These are phyloP conservation scores for Archaeoteleia sp. DNA, from an alignment of 2,888 invertebrate genomes.

Conservation along the genomic window DNA sequence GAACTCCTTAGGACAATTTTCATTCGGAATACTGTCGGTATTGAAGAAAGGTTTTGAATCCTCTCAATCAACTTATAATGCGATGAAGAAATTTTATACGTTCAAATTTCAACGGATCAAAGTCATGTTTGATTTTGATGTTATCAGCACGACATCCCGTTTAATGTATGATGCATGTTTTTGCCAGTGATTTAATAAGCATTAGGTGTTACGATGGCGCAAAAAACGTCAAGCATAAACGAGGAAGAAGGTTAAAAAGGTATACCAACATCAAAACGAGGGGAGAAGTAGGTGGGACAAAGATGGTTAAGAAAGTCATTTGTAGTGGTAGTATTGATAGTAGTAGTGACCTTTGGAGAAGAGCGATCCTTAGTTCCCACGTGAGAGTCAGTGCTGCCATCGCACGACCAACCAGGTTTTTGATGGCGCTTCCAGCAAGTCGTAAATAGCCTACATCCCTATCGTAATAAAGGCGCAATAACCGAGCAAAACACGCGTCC, in stretches of 20 bases:
- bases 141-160: too few species aligned
- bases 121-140: too few species aligned
- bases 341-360: conserved; percentile 25
- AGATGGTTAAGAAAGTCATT: conserved; percentile 6
- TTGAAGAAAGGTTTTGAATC: too few species aligned
- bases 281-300: conserved; percentile 12
- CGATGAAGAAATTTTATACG: too few species aligned
- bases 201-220: conserved; percentile 2
- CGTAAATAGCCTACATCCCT: conserved; percentile 62
- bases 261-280: neutral
- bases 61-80: too few species aligned
- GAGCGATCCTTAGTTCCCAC: conserved; percentile 53
- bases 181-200: conserved; percentile 20
- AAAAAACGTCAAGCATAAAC: conserved; percentile 12
- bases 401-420: conserved; percentile 52
- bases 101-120: too few species aligned
- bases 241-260: conserved; percentile 7
- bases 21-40: too few species aligned
- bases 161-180: too few species aligned
- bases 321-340: conserved; percentile 12
- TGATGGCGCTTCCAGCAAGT: conserved; percentile 66
- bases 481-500: conserved; percentile 54
- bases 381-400: conserved; percentile 49
- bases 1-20: too few species aligned
- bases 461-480: conserved; percentile 57